Evolutionary conservation across 2,113 vertebrate genomes (phyloP).

Genomic region (Hemicordylus capensis): DNA sequence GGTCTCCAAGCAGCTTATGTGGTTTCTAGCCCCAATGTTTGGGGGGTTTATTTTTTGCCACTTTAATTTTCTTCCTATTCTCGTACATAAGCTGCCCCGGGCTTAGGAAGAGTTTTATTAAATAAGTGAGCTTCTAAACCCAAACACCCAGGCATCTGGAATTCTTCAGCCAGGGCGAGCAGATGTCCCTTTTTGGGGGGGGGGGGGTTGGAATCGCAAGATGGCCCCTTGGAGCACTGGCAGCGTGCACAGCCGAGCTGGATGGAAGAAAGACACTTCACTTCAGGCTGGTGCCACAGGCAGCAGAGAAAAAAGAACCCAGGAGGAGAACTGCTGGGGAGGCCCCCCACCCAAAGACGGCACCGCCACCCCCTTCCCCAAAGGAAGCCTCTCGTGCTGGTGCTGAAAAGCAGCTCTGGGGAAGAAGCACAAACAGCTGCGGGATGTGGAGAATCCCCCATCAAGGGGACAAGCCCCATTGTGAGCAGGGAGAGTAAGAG

Average conservation of each 20-base stretch:
- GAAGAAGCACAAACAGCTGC: slow-evolving; percentile 39
- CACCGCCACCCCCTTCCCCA: not conserved
- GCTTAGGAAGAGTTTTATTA: not conserved
- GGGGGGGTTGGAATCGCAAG: too few species aligned
- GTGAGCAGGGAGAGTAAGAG: slow-evolving; percentile 9
- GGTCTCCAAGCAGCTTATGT: too few species aligned
- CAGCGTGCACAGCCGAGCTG: rapidly evolving
- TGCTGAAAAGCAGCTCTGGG: rapidly evolving
- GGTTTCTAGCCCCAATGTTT: too few species aligned
- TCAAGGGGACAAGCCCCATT: not conserved
- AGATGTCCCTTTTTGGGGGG: too few species aligned
- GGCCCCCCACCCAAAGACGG: not conserved
- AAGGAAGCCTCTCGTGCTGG: not conserved
- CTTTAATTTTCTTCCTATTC: too few species aligned
- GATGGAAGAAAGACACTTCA: not conserved
- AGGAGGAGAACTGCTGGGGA: not conserved
- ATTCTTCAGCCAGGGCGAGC: too few species aligned
- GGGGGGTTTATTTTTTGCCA: too few species aligned
- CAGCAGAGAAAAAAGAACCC: not conserved
- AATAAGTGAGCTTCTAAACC: too few species aligned
- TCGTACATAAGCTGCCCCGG: too few species aligned
- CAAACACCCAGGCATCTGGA: too few species aligned
- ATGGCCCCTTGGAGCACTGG: too few species aligned
- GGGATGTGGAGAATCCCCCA: slow-evolving; percentile 3
- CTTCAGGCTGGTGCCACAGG: not conserved